Conservation (phyloP, 1,140 invertebrate species). For the Lanistes nyassanus region DNA sequence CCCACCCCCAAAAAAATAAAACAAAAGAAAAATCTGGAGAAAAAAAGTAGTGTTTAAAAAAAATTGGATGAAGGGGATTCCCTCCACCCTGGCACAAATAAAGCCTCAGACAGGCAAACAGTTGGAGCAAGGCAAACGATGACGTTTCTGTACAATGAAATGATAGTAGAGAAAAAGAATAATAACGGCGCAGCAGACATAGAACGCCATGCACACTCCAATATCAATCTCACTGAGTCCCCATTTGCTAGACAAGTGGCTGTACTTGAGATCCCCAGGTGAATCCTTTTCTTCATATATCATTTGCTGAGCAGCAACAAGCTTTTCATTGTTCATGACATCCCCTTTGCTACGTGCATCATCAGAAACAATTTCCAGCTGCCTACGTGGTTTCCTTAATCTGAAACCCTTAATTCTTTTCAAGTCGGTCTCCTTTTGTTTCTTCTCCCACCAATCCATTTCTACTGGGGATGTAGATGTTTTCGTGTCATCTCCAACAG, state of each 20-base stretch:
- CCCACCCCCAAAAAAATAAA: no score
- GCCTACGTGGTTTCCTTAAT: background rate
- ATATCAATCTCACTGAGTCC: background rate
- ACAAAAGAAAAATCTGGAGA: no score
- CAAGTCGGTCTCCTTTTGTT: conserved; percentile 48
- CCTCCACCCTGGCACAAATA: no score
- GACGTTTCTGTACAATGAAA: conserved; percentile 43
- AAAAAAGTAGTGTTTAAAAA: no score
- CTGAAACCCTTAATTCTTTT: conserved; percentile 38
- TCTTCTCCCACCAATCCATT: conserved; percentile 59
- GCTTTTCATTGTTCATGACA: background rate
- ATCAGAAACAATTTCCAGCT: background rate
- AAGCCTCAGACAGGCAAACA: conserved; percentile 21
- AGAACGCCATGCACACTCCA: conserved; percentile 66
- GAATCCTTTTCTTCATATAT: background rate
- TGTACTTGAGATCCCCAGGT: background rate
- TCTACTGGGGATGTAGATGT: conserved; percentile 13
- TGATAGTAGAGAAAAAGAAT: conserved; percentile 80
- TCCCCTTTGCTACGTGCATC: background rate
- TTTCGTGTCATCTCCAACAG: background rate
- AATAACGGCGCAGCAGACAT: conserved; percentile 76
- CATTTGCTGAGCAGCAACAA: background rate
- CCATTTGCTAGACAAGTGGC: background rate
- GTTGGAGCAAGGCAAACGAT: conserved; percentile 31
- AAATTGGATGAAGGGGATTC: no score